These are phyloP conservation scores for Euwallacea fornicatus DNA, from an alignment of 1,140 invertebrate genomes.

Conservation along the genomic window DNA sequence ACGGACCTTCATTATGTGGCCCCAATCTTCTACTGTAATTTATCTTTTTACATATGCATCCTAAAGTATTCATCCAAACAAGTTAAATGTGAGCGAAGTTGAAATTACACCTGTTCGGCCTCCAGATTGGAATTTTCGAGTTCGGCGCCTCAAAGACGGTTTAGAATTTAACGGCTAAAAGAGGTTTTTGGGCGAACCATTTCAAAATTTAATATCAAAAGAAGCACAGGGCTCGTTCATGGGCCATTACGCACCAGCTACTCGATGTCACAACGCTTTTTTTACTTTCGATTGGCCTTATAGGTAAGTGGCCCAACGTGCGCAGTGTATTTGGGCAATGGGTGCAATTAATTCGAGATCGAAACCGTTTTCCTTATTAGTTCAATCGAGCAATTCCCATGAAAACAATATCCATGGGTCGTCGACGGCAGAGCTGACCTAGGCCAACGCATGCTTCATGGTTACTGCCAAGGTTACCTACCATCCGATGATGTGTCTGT, in stretches of 20 bases:
- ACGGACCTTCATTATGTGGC: neutral
- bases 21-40: neutral
- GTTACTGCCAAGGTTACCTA: conserved; percentile 22
- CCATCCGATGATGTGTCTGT: conserved; percentile 6
- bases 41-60: neutral
- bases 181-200: too few species aligned
- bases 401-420: conserved; percentile 19
- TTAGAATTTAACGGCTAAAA: too few species aligned
- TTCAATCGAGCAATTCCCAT: conserved; percentile 19
- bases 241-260: too few species aligned
- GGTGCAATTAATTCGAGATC: conserved; percentile 17
- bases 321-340: conserved; percentile 5
- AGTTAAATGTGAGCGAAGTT: too few species aligned
- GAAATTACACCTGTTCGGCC: too few species aligned
- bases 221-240: too few species aligned
- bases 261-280: too few species aligned
- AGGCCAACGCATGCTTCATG: conserved; percentile 16
- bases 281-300: neutral
- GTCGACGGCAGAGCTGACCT: conserved; percentile 18
- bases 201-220: too few species aligned
- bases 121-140: too few species aligned
- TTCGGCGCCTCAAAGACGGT: too few species aligned
- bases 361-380: conserved; percentile 23
- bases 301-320: neutral
- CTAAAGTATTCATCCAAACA: neutral